phyloP scores from a whole-genome alignment of 2,888 invertebrate species.

The Deilephila porcellus region DNA sequence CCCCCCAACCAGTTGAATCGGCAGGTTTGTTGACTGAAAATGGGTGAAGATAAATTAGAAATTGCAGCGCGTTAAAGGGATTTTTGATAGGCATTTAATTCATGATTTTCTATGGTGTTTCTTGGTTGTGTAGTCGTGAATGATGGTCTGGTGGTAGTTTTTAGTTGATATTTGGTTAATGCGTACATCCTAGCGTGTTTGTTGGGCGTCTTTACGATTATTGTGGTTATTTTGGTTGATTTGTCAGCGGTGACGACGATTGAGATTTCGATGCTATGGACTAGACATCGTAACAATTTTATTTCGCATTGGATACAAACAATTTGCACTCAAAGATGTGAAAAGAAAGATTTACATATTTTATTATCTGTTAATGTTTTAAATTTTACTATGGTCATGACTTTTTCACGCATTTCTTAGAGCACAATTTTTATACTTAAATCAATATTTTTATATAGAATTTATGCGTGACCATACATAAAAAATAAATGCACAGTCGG shows the following conservation, averaged over 20 bases:
- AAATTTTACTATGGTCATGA: constrained; percentile 6
- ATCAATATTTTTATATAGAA: too few relatives aligned
- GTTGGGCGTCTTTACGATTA: constrained; percentile 18
- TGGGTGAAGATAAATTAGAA: background rate
- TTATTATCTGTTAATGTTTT: background rate
- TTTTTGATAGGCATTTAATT: background rate
- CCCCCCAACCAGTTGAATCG: constrained; percentile 53
- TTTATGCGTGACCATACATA: too few relatives aligned
- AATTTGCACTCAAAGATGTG: background rate
- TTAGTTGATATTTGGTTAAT: background rate
- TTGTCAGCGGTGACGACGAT: constrained; percentile 18
- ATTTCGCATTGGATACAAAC: background rate
- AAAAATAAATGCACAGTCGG: too few relatives aligned
- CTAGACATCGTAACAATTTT: background rate
- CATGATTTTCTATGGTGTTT: background rate
- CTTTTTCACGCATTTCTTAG: background rate
- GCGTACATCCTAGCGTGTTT: background rate
- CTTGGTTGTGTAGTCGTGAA: background rate
- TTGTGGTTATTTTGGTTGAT: constrained; percentile 22
- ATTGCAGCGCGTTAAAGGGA: background rate
- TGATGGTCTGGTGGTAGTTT: background rate
- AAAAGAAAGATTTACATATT: background rate
- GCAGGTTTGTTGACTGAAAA: constrained; percentile 53
- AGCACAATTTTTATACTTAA: too few relatives aligned
- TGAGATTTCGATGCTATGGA: background rate